Evolutionary conservation across 2,797 vertebrate species (phyloP).

Genomic region (Myiothlypis coronata): DNA sequence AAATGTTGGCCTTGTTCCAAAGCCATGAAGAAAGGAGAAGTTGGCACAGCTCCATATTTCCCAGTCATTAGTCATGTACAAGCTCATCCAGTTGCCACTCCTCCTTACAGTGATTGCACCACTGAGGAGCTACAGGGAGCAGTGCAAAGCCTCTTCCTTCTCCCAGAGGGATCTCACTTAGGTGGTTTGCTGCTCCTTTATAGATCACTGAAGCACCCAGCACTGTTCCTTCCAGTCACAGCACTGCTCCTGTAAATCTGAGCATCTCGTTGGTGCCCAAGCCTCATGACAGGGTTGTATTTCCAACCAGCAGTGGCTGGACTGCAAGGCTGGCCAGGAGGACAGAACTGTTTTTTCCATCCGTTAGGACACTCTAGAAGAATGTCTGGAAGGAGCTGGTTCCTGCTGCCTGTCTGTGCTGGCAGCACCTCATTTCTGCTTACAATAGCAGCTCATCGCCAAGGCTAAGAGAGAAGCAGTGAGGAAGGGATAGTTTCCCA

Average conservation of each 20-base stretch:
- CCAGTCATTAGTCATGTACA: not conserved
- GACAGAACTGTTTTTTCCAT: not conserved
- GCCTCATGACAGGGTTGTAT: not conserved
- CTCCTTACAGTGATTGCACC: not conserved
- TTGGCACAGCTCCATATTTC: not conserved
- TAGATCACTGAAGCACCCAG: not conserved
- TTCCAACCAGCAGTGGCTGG: not conserved
- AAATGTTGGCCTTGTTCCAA: not conserved
- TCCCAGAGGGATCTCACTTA: not conserved
- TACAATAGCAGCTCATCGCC: not conserved
- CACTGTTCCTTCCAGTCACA: rapidly evolving
- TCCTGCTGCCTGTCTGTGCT: not conserved
- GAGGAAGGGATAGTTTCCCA: not conserved
- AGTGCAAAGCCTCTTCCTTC: not conserved
- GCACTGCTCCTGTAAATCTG: not conserved
- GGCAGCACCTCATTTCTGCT: not conserved
- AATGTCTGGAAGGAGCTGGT: not conserved
- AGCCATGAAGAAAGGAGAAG: not conserved
- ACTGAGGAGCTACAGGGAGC: not conserved
- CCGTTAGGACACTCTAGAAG: not conserved
- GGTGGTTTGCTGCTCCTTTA: not conserved
- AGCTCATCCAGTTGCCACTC: not conserved
- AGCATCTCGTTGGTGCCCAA: not conserved
- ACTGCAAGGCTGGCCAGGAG: too few species aligned
- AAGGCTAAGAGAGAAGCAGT: not conserved